Percentiles rank a stretch among this genome's conserved stretches.
These are phyloP conservation scores for Botrylloides violaceus DNA, from an alignment of 23 tunicate genomes.

Conservation along the genomic window DNA sequence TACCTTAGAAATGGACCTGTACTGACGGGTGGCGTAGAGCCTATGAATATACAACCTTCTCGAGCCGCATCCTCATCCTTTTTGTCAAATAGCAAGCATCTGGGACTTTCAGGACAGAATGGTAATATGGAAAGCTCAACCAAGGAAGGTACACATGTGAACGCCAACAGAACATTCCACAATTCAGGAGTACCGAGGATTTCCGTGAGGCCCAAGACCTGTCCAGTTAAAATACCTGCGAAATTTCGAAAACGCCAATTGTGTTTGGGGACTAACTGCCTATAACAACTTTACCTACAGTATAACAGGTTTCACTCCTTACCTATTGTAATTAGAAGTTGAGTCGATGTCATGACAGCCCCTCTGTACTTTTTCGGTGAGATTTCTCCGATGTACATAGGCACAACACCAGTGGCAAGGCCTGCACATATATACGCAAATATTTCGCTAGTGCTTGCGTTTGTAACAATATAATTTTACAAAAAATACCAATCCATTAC, in stretches of 20 bases:
- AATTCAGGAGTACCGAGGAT: conserved; percentile 13
- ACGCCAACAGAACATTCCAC: conserved; percentile 20
- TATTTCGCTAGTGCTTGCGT: too few relatives aligned
- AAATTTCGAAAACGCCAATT: too few relatives aligned
- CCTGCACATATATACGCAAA: too few relatives aligned
- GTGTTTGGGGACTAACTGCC: too few relatives aligned
- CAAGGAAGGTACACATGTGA: conserved; percentile 11
- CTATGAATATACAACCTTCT: too few relatives aligned
- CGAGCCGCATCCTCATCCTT: conserved; percentile 24
- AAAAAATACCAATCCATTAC: too few relatives aligned
- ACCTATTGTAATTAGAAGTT: conserved; percentile 85
- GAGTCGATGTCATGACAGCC: conserved; percentile 55
- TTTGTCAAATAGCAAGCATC: conserved; percentile 32
- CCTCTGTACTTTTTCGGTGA: conserved; percentile 74
- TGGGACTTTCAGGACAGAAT: conserved; percentile 30
- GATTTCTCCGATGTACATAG: conserved; percentile 87
- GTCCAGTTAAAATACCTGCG: conserved; percentile 23
- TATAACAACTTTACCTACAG: too few relatives aligned
- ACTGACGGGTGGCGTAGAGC: too few relatives aligned
- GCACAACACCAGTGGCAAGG: conserved; percentile 89
- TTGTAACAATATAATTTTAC: too few relatives aligned
- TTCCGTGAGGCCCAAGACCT: conserved; percentile 17
- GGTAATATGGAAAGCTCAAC: conserved; percentile 15
- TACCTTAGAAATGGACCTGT: too few relatives aligned
- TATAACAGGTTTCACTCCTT: neutral